Evolutionary conservation across 2,888 invertebrate species (phyloP).

Genomic region (Drosophila lutescens): DNA sequence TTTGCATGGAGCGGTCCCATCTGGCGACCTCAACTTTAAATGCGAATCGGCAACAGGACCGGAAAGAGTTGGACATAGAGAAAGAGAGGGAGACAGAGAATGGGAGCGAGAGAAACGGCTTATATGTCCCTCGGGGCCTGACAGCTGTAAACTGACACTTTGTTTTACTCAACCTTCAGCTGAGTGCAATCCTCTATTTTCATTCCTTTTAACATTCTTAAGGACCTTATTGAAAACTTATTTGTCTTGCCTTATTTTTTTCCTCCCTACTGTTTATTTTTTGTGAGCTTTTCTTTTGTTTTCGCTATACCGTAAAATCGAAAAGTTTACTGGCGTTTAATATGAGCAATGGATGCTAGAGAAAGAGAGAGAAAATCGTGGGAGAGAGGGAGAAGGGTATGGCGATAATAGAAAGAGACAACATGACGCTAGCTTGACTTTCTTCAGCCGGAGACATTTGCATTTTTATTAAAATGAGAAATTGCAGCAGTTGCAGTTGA

Average conservation of each 20-base stretch:
- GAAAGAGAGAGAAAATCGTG: conserved; percentile 2
- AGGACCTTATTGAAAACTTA: conserved; percentile 71
- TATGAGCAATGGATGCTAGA: conserved; percentile 31
- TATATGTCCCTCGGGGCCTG: conserved; percentile 27
- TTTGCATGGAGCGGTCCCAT: conserved; percentile 3
- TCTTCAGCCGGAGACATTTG: conserved; percentile 68
- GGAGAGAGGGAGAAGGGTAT: neutral
- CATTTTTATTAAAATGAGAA: conserved; percentile 79
- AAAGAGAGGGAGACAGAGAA: neutral
- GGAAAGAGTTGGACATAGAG: conserved; percentile 4
- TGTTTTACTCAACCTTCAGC: conserved; percentile 53
- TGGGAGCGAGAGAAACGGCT: neutral
- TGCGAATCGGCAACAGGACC: conserved; percentile 26
- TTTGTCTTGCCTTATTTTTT: conserved; percentile 34
- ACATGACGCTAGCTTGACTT: conserved; percentile 58
- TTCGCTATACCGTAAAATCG: conserved; percentile 60
- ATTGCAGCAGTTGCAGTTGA: conserved; percentile 72
- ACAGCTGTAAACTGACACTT: conserved; percentile 60
- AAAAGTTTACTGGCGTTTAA: conserved; percentile 68
- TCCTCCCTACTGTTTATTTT: conserved; percentile 3
- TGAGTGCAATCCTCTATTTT: conserved; percentile 30
- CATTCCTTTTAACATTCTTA: conserved; percentile 40
- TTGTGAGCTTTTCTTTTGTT: conserved; percentile 19
- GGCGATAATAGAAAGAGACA: conserved; percentile 34
- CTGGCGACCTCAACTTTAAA: conserved; percentile 20